Evolutionary conservation across 2,797 vertebrate species (phyloP).

Genomic region (Thamnophis elegans): DNA sequence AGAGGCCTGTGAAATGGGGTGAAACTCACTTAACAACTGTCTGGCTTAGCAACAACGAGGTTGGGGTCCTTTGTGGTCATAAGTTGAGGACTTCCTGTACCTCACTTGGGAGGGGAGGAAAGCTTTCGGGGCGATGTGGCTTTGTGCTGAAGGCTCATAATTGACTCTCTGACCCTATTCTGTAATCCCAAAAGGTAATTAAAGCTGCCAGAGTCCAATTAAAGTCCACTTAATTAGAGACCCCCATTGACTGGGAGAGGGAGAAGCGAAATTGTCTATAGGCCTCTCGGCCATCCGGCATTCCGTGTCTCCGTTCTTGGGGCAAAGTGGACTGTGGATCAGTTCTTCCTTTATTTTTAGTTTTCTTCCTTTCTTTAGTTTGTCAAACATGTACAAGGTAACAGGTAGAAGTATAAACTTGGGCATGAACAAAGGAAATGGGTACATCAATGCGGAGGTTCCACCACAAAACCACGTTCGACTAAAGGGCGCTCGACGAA

Average conservation of each 20-base stretch:
- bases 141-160: rapidly evolving
- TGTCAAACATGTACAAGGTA: too few species aligned
- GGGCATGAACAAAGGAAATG: too few species aligned
- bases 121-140: background rate
- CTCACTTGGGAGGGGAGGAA: background rate
- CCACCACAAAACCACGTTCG: too few species aligned
- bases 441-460: too few species aligned
- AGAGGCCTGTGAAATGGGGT: background rate
- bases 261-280: background rate
- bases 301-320: too few species aligned
- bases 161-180: slow-evolving; percentile 33
- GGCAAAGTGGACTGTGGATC: background rate
- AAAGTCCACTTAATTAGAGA: slow-evolving; percentile 71
- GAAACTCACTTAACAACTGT: background rate
- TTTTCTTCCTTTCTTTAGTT: too few species aligned
- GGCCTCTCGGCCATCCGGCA: too few species aligned
- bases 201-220: slow-evolving; percentile 69
- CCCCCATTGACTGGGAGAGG: slow-evolving; percentile 57
- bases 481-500: too few species aligned
- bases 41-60: too few species aligned
- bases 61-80: background rate
- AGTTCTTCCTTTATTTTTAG: background rate
- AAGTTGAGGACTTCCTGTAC: background rate
- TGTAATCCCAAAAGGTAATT: slow-evolving; percentile 64
- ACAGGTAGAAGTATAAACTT: too few species aligned